Evolutionary conservation across 1,140 invertebrate genomes (phyloP), one percentile per base, ranked within the genome.

Genomic region (Papilio dardanus): DNA sequence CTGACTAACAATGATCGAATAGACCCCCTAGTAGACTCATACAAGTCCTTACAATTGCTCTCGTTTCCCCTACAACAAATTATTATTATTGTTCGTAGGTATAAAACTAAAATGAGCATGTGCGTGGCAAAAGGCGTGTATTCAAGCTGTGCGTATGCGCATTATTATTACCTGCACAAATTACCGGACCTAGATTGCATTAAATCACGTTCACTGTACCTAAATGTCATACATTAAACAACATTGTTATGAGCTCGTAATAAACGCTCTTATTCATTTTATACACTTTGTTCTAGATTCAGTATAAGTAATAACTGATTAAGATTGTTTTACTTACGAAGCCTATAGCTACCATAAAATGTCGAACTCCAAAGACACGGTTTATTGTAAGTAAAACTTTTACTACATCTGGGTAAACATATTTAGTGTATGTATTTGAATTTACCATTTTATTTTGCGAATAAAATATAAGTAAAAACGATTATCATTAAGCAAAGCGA

Each of bases 51-150:
- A 62, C 54, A 28, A 62, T 62, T 62, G 54, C 54, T 62, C 54
- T 62, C 54, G 54, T 62, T 62, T 62, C 54, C 54, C 24, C 54
- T 62, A 62, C 21, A 28, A 62, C 24, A 14, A 62, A 62, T 62
- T 62, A 62, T 62, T 62, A 62, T 62, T 62, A 62, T 28, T 62
- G 24, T 28, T 16, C 54, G 24, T 62, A 62, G 54, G 54, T 12
- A 62, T 62, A 62, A 62, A 62, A 62, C 24, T 62, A 30, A 62
- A 62, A 62, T 62, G 54, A 62, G 54, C 54, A 62, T 62, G 54
- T 62, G 54, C 54, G 54, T 62, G 21, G 54, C 54, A 62, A 62
- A 62, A 62, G 54, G 54, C 54, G 54, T 62, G 24, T 62, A 62
- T 28, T 62, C 54, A 62, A 28, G 24, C 24, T 30, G 54, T 62